phyloP scores from a whole-genome alignment of 2,888 invertebrate species.

The Pterobdella sp. region DNA sequence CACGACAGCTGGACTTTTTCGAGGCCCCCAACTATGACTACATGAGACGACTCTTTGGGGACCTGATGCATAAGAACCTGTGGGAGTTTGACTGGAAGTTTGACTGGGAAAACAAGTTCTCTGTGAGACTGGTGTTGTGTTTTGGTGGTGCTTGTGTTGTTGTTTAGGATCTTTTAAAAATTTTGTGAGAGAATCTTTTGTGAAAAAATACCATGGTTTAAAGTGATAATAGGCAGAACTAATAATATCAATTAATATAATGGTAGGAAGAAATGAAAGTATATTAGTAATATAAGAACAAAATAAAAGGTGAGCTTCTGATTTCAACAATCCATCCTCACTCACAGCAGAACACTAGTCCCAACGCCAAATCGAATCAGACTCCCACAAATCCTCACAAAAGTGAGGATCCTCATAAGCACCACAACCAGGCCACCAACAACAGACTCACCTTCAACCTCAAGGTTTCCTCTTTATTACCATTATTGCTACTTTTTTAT shows the following conservation, averaged over 20 bases:
- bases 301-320: too few relatives aligned
- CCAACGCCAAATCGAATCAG: conserved; percentile 20
- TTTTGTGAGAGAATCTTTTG: too few relatives aligned
- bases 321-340: background rate
- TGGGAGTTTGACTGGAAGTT: conserved; percentile 50
- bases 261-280: too few relatives aligned
- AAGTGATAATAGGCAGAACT: too few relatives aligned
- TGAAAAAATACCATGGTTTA: too few relatives aligned
- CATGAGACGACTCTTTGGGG: conserved; percentile 83
- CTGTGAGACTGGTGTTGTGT: conserved; percentile 29
- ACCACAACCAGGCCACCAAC: background rate
- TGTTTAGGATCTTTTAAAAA: background rate
- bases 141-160: background rate
- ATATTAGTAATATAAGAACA: too few relatives aligned
- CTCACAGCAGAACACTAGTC: background rate
- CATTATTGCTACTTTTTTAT: conserved; percentile 3
- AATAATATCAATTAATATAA: too few relatives aligned
- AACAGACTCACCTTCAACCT: background rate
- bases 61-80: conserved; percentile 49
- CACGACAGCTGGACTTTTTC: conserved; percentile 92
- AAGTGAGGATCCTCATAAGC: conserved; percentile 1
- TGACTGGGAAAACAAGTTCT: conserved; percentile 48
- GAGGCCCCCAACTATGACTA: conserved; percentile 99
- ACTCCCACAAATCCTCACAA: conserved; percentile 13
- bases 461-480: background rate